phyloP scores from a whole-genome alignment of 2,797 vertebrate species.

The Lepidocolaptes lacrymiger region DNA sequence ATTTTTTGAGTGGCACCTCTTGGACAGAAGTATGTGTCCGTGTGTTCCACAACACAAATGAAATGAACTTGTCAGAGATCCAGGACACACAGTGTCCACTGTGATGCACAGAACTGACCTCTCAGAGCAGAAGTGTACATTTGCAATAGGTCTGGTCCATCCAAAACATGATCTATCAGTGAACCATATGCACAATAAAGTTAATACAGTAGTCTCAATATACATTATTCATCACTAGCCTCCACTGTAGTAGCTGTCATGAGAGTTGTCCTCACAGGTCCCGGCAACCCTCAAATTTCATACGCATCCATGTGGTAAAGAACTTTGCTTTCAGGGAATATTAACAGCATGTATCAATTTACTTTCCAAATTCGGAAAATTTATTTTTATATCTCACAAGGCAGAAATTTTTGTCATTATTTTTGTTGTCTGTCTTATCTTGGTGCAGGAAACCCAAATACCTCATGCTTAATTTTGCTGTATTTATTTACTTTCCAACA shows the following conservation, averaged over 20 bases:
- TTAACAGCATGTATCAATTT: not conserved
- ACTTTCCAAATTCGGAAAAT: not conserved
- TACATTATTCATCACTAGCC: not conserved
- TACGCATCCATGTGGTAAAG: not conserved
- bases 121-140: not conserved
- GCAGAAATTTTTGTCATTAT: not conserved
- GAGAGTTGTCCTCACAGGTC: not conserved
- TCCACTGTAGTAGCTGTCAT: not conserved
- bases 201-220: not conserved
- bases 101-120: not conserved
- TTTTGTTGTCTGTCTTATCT: not conserved
- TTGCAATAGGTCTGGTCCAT: not conserved
- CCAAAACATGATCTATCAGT: not conserved
- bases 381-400: not conserved
- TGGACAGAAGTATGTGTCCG: fast-evolving
- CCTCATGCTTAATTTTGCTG: not conserved
- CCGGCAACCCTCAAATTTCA: not conserved
- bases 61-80: not conserved
- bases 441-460: not conserved
- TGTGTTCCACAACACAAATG: not conserved
- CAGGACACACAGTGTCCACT: not conserved
- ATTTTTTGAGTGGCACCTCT: not conserved
- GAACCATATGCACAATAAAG: not conserved
- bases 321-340: not conserved
- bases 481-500: not conserved